Base-by-base conservation (phyloP, 2,797 vertebrate genomes). In the Pampus argenteus region DNA sequence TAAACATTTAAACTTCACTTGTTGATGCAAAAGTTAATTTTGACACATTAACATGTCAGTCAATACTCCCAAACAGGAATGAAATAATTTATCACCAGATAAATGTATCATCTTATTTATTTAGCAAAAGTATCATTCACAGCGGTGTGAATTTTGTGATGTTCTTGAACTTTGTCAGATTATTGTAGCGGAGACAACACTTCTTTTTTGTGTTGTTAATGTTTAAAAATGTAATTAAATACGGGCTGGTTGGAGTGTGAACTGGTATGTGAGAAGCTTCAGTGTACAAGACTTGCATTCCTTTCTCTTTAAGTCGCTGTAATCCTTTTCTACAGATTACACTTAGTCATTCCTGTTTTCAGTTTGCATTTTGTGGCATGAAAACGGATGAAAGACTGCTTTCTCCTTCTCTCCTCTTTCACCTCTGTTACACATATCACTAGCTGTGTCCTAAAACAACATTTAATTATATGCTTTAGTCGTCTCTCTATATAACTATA, bases 291-390 rank as follows among this genome's bases (percentile, higher is more conserved):
- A 44, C 56, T 11, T 13, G 0, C 82, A 85, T 82, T 82, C 82
- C 81, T 79, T 48, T 42, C 40, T 73, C 55, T 77, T 20, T 74
- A 77, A 85, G 28, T 76, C 63, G 15, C 56, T n/a, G 15, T 86
- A 87, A 87, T 87, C 85, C 74, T 42, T 66, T 38, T 44, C 61
- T 63, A 1, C 61, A 66, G 67, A 74, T 74, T 54, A 59, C 51
- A 38, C 20, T 9, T 20, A 26, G 11, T 71, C 76, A 55, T 29
- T 66, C 57, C 31, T 51, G 36, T 56, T 26, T 50, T 55, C 67
- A 63, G 7, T 56, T 29, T 58, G 34, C n/a, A 0, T 78, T 65
- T 70, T 36, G 66, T 44, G 54, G 71, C 59, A 22, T 3, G 26
- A 17, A 42, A 61, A 34, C 15, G 23, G 52, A 54, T 67, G n/a